Base-by-base conservation (phyloP, 92 coral and sea anemone species). In the Plumapathes pennacea region DNA sequence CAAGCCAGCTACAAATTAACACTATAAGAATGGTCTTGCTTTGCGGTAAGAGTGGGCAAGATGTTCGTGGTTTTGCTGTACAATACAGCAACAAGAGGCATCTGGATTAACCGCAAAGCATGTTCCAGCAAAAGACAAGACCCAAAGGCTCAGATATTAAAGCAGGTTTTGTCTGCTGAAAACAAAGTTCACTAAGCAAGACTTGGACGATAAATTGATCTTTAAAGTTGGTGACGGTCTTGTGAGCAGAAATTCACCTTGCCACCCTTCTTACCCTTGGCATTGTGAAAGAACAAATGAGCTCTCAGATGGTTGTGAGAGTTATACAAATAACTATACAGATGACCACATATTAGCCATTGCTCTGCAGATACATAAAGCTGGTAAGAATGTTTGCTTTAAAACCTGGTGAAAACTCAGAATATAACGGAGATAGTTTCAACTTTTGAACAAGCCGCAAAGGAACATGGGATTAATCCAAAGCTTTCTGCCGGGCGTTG, bases 221-320 rank as follows among this genome's bases (percentile, higher is more conserved):
- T n/a, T n/a, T n/a, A n/a, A n/a, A n/a, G n/a, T n/a, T n/a, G n/a
- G n/a, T n/a, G n/a, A n/a, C n/a, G n/a, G n/a, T n/a, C n/a, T n/a
- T n/a, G n/a, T n/a, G n/a, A n/a, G n/a, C n/a, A n/a, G n/a, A 77
- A 44, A 22, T 60, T 14, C 55, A 72, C 26, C 18, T 77, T 12
- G 78, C 45, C 2, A 66, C 64, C n/a, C 54, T 77, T n/a, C 47
- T 67, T 32, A 58, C 71, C 3, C 42, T 58, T 22, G 71, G 71
- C 32, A 10, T 46, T 10, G 46, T 76, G n/a, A 22, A 25, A 32
- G 83, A 76, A 41, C 77, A 63, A 12, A 66, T 77, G 9, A 77
- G 78, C 47, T 43, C 69, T n/a, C n/a, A 12, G 85, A 77, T 38
- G 85, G 85, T 13, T 77, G 85, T 53, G 72, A 77, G 33, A 77